phyloP scores from a whole-genome alignment of 2,888 invertebrate genomes.

The Adelphocoris suturalis region DNA sequence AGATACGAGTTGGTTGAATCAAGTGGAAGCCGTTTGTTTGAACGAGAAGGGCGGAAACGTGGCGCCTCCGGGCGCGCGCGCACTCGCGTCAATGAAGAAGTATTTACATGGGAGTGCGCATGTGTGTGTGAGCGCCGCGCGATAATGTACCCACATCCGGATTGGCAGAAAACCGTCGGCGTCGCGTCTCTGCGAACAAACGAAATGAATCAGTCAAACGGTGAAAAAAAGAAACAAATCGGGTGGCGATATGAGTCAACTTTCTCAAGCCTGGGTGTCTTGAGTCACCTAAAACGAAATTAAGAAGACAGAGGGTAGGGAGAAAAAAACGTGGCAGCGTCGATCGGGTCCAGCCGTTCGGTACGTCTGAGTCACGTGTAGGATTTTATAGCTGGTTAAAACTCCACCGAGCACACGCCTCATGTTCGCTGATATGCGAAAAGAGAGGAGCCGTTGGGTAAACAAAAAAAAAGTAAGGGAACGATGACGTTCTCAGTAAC shows the following conservation, averaged over 20 bases:
- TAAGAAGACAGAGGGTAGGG: neutral
- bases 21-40: conserved; percentile 5
- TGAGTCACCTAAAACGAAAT: conserved; percentile 23
- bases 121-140: neutral
- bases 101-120: neutral
- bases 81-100: neutral
- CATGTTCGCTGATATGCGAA: conserved; percentile 7
- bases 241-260: neutral
- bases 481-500: neutral
- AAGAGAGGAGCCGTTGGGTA: neutral
- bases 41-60: conserved; percentile 9
- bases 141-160: neutral
- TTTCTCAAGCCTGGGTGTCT: neutral
- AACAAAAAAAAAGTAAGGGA: neutral
- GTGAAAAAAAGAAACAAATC: neutral
- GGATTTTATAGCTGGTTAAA: neutral
- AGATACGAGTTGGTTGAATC: conserved; percentile 36
- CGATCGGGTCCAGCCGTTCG: neutral
- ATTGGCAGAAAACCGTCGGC: neutral
- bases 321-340: neutral
- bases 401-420: conserved; percentile 4
- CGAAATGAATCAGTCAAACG: neutral
- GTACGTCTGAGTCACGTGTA: conserved; percentile 15
- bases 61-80: conserved; percentile 26
- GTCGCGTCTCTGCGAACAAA: neutral